Base-by-base conservation (phyloP, 2,797 vertebrate genomes). In the Tokudaia muenninki region DNA sequence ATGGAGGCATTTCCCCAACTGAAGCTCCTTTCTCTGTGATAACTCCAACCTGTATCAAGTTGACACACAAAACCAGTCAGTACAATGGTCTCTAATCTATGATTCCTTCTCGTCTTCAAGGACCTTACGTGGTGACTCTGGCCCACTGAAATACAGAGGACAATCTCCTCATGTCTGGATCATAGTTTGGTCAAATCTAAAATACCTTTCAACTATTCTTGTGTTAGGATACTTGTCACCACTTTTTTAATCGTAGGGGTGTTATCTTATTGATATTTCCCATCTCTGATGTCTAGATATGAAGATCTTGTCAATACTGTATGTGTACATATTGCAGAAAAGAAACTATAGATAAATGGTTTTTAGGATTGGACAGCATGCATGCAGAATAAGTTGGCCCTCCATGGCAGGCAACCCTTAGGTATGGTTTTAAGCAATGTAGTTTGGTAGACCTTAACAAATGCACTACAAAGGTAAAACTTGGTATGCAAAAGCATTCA, bases 381-480 rank as follows among this genome's bases (percentile, higher is more conserved):
- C 17, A 70, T 77, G 12, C 88, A 61, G 17, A 1, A 22, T 92
- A 87, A 70, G 55, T 55, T n/a, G 34, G 13, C 1, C 16, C 52
- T 61, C 1, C 37, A 10, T 83, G 16, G 31, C 29, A 77, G 37
- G 7, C 6, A 79, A 37, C 6, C 29, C 34, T 22, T 0, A 63
- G 70, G 63, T 47, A 81, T 77, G 79, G 13, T 59, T 75, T 78
- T 26, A 61, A 47, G 6, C 41, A 75, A 61, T n/a, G 9, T 47
- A 61, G 41, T 78, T 63, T 90, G 61, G 17, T 37, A 81, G 57
- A 59, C 82, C 67, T 92, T 94, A 83, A 94, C 9, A 93, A 77
- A 55, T 21, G 29, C 31, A 88, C 24, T 75, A 94, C 72, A 24
- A 87, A 95, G 95, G 61, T 91, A 90, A 94, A 87, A 87, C 74